Conservation (phyloP, 2,113 vertebrate genomes). For the Cephalopterus ornatus region DNA sequence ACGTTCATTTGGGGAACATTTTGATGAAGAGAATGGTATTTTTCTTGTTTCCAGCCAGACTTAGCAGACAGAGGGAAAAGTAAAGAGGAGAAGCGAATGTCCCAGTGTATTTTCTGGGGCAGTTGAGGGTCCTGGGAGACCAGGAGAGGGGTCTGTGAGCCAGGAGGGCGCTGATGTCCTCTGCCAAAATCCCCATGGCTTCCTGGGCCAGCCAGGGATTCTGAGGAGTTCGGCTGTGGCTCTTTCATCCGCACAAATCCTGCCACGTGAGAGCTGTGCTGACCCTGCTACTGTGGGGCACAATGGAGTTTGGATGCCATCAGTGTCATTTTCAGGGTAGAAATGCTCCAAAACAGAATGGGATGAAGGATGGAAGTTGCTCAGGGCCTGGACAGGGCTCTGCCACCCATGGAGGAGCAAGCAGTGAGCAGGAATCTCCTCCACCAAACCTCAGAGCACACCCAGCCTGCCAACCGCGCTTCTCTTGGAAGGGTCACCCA, state of each 20-base stretch:
- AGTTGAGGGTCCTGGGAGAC: background rate
- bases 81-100: background rate
- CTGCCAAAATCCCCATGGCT: background rate
- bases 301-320: background rate
- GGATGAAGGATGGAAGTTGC: background rate
- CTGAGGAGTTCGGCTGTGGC: rapidly evolving
- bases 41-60: background rate
- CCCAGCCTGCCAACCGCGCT: background rate
- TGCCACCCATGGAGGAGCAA: rapidly evolving
- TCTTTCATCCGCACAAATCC: background rate
- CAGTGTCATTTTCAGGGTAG: background rate
- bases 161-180: background rate
- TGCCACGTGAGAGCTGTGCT: background rate
- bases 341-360: background rate
- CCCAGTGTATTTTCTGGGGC: background rate
- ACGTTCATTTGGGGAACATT: background rate
- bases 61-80: background rate
- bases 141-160: background rate
- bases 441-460: background rate
- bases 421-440: background rate
- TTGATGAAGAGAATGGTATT: background rate
- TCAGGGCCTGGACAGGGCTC: background rate
- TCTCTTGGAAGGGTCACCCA: background rate
- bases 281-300: background rate
- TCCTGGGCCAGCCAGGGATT: background rate